phyloP scores from a whole-genome alignment of 1,140 invertebrate genomes.

The Gyrodactylus bullatarudis region DNA sequence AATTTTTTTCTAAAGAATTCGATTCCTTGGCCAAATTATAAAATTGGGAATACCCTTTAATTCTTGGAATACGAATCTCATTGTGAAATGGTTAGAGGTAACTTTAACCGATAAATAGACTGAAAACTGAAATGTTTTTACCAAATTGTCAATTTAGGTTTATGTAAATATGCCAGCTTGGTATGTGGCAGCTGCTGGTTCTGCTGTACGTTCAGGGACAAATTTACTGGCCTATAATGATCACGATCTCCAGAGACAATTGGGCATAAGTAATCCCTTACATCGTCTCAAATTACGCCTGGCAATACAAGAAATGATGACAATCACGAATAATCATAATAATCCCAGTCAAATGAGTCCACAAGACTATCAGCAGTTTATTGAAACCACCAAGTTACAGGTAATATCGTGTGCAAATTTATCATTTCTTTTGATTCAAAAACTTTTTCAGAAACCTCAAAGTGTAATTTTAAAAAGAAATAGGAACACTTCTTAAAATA shows the following conservation, averaged over 20 bases:
- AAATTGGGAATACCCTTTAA: conserved; percentile 94
- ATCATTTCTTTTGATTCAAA: too few species aligned
- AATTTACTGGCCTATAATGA: conserved; percentile 97
- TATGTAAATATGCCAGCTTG: conserved; percentile 99
- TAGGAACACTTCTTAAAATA: too few species aligned
- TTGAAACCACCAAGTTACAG: background rate
- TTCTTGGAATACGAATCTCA: conserved; percentile 93
- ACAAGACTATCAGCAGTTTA: background rate
- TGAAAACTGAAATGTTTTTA: background rate
- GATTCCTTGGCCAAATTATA: conserved; percentile 14
- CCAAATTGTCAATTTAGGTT: conserved; percentile 22
- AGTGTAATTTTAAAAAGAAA: too few species aligned
- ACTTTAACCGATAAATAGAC: conserved; percentile 3
- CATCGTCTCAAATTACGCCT: conserved; percentile 78
- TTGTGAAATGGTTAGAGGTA: conserved; percentile 84
- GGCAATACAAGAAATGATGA: conserved; percentile 94
- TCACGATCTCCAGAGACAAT: conserved; percentile 93
- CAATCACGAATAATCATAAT: background rate
- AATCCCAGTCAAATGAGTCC: background rate
- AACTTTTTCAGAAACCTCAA: too few species aligned
- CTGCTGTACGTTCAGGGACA: conserved; percentile 92
- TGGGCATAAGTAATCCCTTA: conserved; percentile 85
- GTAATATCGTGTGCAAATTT: background rate
- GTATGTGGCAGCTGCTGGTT: conserved; percentile 93
- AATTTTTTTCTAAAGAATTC: too few species aligned